Base-by-base conservation (phyloP, 2,113 vertebrate genomes). In the Tetrao urogallus region DNA sequence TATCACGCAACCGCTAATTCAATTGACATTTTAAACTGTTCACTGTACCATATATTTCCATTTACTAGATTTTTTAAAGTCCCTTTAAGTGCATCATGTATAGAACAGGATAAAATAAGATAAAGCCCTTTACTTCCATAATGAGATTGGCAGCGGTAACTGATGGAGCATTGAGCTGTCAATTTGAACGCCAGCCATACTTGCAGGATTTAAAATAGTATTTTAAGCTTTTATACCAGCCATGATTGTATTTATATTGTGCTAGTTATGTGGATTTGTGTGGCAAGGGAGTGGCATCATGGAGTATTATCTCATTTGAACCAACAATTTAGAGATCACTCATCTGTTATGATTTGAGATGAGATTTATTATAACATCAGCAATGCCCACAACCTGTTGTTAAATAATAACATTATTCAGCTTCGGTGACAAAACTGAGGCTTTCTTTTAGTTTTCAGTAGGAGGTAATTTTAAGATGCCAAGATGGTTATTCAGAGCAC, bases 11-110 rank as follows among this genome's bases (percentile, higher is more conserved):
- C 47, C 22, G 25, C 89, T 94, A 92, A 96, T 95, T 96, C 95
- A 94, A 90, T 70, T 90, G 93, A 86, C 91, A 78, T 96, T 97
- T 97, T 96, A 93, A 97, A 97, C 93, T 93, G 91, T 73, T 88
- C 92, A 83, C 92, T 93, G 76, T 97, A 88, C 81, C 89, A 90
- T 93, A 88, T 96, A 94, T 96, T 97, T 96, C 94, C 88, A 94
- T 97, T 97, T 95, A 93, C 88, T 92, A 63, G 86, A 85, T 92
- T 75, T 94, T 92, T 95, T 89, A 69, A 96, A 80, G 70, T 56
- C 89, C 85, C 81, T 95, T 95, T 96, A 96, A 97, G 82, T 93
- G 74, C 82, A 74, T 89, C 70, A 42, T 83, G 74, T 94, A 89
- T 79, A 88, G 80, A 83, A 67, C 67, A 88, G 77, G 75, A 90